Base-by-base conservation (phyloP, 2,797 vertebrate genomes). In the Lemur catta region DNA sequence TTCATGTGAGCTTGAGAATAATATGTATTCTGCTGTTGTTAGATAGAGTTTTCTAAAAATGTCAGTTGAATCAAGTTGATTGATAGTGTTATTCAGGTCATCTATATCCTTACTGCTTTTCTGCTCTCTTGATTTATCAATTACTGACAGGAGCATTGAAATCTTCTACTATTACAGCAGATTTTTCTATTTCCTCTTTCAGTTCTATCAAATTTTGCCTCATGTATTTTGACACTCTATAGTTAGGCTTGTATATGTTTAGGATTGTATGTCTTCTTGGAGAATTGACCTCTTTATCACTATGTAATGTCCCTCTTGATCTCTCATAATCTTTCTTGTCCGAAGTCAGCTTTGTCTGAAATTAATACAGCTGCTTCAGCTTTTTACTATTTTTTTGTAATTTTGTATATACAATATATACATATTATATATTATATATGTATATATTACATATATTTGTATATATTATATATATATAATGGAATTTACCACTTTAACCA, bases 21-120 rank as follows among this genome's bases (percentile, higher is more conserved):
- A 48, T 59, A 59, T 57, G 2, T 92, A 75, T 84, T 72, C 43
- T 91, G 11, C 9, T 89, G 7, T 61, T 82, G 13, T 63, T 91
- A 43, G 38, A 74, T 55, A 90, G 33, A 85, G 67, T 80, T 89
- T 92, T 90, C 52, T 84, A 52, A 6, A 88, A 82, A 80, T 91
- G 74, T 84, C 38, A 87, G 18, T 95, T 43, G 96, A 95, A 84
- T 95, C 20, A 87, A 65, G 41, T 61, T 80, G 80, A 90, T 57
- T 91, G 84, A 86, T 91, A 78, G 35, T 48, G 35, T 48, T 84
- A 65, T 78, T 90, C 57, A 57, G 24, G 71, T 87, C 38, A 48
- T 94, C 75, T 65, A 35, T 65, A 80, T 52, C 12, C 18, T 52
- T 79, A 59, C 13, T 82, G 61, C 61, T 84, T 97, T 78, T 76